Base-by-base conservation (phyloP, 2,888 invertebrate genomes). In the Caenorhabditis angaria region DNA sequence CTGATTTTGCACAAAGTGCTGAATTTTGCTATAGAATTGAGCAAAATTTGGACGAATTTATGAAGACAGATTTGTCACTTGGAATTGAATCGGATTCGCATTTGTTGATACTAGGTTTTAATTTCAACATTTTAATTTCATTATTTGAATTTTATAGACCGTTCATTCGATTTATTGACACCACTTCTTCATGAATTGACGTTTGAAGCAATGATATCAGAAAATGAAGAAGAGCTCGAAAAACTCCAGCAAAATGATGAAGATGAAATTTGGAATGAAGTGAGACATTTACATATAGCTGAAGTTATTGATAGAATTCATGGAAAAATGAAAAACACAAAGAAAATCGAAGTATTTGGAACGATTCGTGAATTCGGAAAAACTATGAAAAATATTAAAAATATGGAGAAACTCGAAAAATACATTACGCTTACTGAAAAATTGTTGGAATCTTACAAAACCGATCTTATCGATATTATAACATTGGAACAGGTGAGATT, bases 11-110 rank as follows among this genome's bases (percentile, higher is more conserved):
- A 0, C 61, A 61, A 48, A 70, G 65, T 48, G 61, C 61, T 0
- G 70, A 70, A 47, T 61, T 70, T 48, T 70, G 70, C 22, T 62
- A 65, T 47, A 48, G 58, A 18, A 54, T 70, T 14, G 70, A 70
- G 14, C 61, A 70, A 25, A 58, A 55, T 22, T 35, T 70, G 59
- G 62, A 65, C n/a, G 70, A 65, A 14, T 20, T 59, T 18, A 53
- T 28, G 48, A 60, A 56, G 32, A 2, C 27, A 4, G 48, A 60
- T 10, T 14, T 22, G n/a, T 12, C 28, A 5, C 18, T 58, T 28
- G 27, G 48, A 18, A 53, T 54, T 24, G 70, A 63, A 29, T 28
- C 25, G 1, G 63, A 70, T 56, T 53, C 70, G 1, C 61, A 70
- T 12, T 27, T 70, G 14, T 54, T 70, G 22, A 58, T 70, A 32